Conservation (phyloP, 2,888 invertebrate genomes). For the Lissocephala sabroskyi region DNA sequence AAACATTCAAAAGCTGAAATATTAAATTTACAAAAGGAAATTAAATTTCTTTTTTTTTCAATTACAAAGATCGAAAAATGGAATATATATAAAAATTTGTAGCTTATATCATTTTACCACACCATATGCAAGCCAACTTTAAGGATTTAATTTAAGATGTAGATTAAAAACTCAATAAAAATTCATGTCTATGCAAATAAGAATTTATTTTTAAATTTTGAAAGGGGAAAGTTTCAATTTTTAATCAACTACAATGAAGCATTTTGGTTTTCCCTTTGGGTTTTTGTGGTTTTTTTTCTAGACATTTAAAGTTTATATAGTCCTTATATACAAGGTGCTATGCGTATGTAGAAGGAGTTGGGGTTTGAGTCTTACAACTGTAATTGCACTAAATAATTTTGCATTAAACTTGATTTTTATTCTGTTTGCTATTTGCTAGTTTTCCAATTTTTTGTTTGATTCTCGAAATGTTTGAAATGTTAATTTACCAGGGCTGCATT, state of each 20-base stretch:
- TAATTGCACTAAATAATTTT: conserved; percentile 43
- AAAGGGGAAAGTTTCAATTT: conserved; percentile 5
- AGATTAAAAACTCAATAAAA: conserved; percentile 11
- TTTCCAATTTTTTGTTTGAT: conserved; percentile 16
- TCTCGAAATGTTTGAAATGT: conserved; percentile 47
- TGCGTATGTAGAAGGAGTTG: background rate
- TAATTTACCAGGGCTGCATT: conserved; percentile 38
- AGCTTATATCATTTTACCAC: conserved; percentile 52
- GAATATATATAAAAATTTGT: conserved; percentile 6
- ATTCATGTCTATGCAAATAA: conserved; percentile 6
- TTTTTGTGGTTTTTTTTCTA: background rate
- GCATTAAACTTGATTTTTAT: background rate
- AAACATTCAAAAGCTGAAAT: conserved; percentile 10
- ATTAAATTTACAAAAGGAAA: conserved; percentile 41
- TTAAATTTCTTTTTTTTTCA: conserved; percentile 14
- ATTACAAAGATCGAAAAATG: conserved; percentile 6
- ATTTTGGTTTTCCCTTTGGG: conserved; percentile 26
- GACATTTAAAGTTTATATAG: background rate
- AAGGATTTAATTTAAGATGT: conserved; percentile 14
- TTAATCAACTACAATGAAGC: conserved; percentile 45
- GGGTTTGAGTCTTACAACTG: conserved; percentile 41
- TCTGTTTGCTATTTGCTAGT: conserved; percentile 33
- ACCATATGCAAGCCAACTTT: conserved; percentile 49
- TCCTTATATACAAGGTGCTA: background rate
- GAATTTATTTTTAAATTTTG: conserved; percentile 8